These are phyloP conservation scores for Taeniopygia guttata DNA, from an alignment of 2,797 vertebrate genomes.

Conservation along the genomic window DNA sequence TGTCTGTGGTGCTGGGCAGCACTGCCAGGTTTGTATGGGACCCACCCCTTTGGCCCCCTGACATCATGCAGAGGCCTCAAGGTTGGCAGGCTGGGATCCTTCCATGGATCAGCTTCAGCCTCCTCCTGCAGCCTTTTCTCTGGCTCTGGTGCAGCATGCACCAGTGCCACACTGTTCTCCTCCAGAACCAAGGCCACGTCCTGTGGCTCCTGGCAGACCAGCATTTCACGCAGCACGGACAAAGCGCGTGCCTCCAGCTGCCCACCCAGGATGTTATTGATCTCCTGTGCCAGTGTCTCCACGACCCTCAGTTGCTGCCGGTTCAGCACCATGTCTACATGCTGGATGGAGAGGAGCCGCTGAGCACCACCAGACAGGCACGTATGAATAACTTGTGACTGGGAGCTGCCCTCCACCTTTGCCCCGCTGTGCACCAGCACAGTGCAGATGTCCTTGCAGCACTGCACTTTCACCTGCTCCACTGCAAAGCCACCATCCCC, in stretches of 20 bases:
- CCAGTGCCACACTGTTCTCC: slow-evolving; percentile 57
- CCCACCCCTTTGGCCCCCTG: not conserved
- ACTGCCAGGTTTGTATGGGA: accelerated
- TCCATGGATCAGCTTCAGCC: not conserved
- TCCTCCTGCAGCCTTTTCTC: not conserved
- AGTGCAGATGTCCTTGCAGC: slow-evolving; percentile 75
- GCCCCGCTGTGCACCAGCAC: slow-evolving; percentile 61
- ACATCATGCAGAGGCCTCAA: not conserved
- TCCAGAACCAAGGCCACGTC: slow-evolving; percentile 69
- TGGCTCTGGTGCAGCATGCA: not conserved
- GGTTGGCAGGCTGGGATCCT: not conserved
- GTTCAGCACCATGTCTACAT: not conserved
- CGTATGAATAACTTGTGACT: slow-evolving; percentile 61
- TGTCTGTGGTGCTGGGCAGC: accelerated
- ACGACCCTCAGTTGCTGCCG: slow-evolving; percentile 38
- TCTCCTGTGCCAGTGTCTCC: slow-evolving; percentile 69
- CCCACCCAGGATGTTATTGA: slow-evolving; percentile 74
- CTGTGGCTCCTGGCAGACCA: slow-evolving; percentile 66
- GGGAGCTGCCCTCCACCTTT: slow-evolving; percentile 66
- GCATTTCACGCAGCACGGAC: slow-evolving; percentile 69
- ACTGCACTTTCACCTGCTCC: slow-evolving; percentile 77
- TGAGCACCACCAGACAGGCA: not conserved
- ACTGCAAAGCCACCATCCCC: not conserved
- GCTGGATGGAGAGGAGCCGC: slow-evolving; percentile 76
- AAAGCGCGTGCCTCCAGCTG: slow-evolving; percentile 12